phyloP scores from a whole-genome alignment of 2,797 vertebrate species.

The Syngnathus rostellatus region DNA sequence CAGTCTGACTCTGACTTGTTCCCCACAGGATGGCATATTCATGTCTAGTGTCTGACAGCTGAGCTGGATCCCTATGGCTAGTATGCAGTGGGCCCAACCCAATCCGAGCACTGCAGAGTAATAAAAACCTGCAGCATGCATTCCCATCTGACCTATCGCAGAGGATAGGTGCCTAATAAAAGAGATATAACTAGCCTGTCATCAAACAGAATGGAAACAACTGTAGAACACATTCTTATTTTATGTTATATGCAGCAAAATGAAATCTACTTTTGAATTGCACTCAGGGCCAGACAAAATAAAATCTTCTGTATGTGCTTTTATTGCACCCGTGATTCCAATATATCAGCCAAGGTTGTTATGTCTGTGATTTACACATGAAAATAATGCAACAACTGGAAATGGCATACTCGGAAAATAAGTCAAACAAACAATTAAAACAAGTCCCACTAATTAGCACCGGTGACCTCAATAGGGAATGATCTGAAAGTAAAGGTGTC shows the following conservation, averaged over 20 bases:
- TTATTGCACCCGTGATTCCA: constrained; percentile 36
- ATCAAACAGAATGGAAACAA: constrained; percentile 35
- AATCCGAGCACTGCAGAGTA: constrained; percentile 21
- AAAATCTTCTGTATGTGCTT: constrained; percentile 9
- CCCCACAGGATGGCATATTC: not conserved
- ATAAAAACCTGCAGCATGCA: constrained; percentile 40
- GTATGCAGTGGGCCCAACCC: constrained; percentile 14
- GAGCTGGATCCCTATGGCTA: not conserved
- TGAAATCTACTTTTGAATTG: constrained; percentile 44
- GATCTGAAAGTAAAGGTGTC: not conserved
- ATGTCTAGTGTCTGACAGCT: constrained; percentile 1
- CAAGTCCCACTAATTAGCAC: not conserved
- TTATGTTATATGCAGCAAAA: constrained; percentile 33
- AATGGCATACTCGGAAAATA: not conserved
- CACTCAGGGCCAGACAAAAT: constrained; percentile 4
- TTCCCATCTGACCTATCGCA: constrained; percentile 35
- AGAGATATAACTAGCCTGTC: constrained; percentile 49
- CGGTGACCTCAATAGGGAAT: not conserved
- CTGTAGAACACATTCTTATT: constrained; percentile 29
- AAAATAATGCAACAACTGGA: not conserved
- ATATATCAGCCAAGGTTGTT: constrained; percentile 14
- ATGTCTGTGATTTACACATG: not conserved
- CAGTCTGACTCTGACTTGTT: not conserved
- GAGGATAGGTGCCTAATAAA: constrained; percentile 46
- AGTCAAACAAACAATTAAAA: not conserved